Percentiles rank a stretch among this genome's conserved stretches.
These are phyloP conservation scores for Tuta absoluta DNA, from an alignment of 2,888 invertebrate genomes.

Conservation along the genomic window DNA sequence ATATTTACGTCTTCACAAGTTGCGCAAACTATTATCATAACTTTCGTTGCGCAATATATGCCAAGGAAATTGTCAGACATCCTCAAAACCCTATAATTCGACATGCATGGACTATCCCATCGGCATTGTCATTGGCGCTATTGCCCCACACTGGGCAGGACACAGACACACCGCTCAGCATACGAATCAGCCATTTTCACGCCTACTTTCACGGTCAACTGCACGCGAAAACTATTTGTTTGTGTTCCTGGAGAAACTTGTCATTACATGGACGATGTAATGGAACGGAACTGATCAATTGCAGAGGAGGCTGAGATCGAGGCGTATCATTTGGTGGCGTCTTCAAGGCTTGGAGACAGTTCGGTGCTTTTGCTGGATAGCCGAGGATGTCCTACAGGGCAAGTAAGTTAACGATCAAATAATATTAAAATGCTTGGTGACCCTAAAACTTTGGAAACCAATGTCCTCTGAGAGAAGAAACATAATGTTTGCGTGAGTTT, in stretches of 20 bases:
- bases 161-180: conserved; percentile 5
- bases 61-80: not conserved
- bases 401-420: conserved; percentile 46
- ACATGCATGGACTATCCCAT: not conserved
- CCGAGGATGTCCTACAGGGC: conserved; percentile 90
- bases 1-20: too few relatives aligned
- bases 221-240: conserved; percentile 23
- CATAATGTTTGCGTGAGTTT: too few relatives aligned
- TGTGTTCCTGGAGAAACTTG: not conserved
- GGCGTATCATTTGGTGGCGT: conserved; percentile 90
- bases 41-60: not conserved
- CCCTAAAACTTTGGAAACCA: too few relatives aligned
- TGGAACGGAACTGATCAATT: conserved; percentile 31
- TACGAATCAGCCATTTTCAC: conserved; percentile 22
- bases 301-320: conserved; percentile 82
- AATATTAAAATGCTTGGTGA: too few relatives aligned
- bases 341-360: conserved; percentile 87
- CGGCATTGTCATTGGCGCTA: not conserved
- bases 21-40: not conserved
- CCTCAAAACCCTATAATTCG: conserved; percentile 7
- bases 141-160: conserved; percentile 21
- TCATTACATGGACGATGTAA: conserved; percentile 1
- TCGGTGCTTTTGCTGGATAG: conserved; percentile 88
- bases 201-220: conserved; percentile 25
- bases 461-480: too few relatives aligned